A percentile compares a stretch with the other conserved stretches of the same genome.
phyloP scores from a whole-genome alignment of 92 coral and sea anemone genomes.

The Porites divaricata region DNA sequence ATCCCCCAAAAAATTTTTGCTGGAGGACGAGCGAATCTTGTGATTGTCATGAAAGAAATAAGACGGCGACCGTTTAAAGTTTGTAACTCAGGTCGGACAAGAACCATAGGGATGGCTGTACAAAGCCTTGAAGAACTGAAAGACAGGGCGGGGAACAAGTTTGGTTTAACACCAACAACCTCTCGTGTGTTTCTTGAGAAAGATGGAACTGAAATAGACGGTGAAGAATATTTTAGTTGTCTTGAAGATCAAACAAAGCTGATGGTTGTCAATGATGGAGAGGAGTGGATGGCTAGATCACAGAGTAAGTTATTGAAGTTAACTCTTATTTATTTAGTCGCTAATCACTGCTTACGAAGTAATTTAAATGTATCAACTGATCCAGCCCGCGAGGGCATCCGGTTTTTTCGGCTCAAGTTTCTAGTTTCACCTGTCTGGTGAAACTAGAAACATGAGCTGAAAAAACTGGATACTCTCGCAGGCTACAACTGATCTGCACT shows the following conservation, averaged over 20 bases:
- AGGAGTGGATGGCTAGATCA: constrained; percentile 65
- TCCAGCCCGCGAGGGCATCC: too few relatives aligned
- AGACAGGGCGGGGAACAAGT: constrained; percentile 61
- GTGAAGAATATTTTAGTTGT: constrained; percentile 86
- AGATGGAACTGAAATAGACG: constrained; percentile 94
- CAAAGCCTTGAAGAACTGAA: constrained; percentile 72
- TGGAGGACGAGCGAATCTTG: too few relatives aligned
- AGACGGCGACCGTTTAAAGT: constrained; percentile 77
- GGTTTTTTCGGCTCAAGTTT: too few relatives aligned
- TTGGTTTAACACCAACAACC: constrained; percentile 35
- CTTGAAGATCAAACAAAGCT: constrained; percentile 79
- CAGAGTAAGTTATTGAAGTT: constrained; percentile 57
- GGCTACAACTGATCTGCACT: too few relatives aligned
- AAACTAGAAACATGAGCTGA: too few relatives aligned
- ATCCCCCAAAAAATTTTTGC: too few relatives aligned
- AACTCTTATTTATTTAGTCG: too few relatives aligned
- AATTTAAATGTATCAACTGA: too few relatives aligned
- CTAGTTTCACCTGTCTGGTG: too few relatives aligned
- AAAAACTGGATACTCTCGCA: too few relatives aligned
- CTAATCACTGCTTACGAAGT: too few relatives aligned
- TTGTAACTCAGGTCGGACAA: constrained; percentile 73
- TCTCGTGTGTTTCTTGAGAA: constrained; percentile 85
- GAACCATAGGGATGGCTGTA: constrained; percentile 74
- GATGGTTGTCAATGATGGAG: constrained; percentile 69
- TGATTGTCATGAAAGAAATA: constrained; percentile 54